Evolutionary conservation across 2,113 vertebrate genomes (phyloP).

Genomic region (Hemichromis elongatus): DNA sequence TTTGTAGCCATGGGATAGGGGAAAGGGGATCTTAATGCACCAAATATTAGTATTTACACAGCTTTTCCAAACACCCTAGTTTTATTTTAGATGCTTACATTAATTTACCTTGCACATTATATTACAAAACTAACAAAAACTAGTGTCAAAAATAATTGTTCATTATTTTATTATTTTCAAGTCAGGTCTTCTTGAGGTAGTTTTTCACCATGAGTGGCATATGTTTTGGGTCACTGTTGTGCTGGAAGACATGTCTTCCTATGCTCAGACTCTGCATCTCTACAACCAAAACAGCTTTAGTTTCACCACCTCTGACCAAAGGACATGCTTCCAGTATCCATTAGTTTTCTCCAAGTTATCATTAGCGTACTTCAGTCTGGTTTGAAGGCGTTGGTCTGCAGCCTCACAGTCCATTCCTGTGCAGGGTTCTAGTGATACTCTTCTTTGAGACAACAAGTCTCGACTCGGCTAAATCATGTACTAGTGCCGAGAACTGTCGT

Average conservation of each 20-base stretch:
- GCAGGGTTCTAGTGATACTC: neutral
- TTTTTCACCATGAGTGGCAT: neutral
- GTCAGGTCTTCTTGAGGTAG: neutral
- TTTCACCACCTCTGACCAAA: neutral
- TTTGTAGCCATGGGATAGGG: neutral
- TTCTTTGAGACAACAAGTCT: neutral
- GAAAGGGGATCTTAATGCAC: neutral
- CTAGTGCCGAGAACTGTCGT: rapidly evolving
- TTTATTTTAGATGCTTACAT: neutral
- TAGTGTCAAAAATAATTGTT: neutral
- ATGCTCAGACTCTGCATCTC: neutral
- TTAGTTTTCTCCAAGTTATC: neutral
- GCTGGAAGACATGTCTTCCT: neutral
- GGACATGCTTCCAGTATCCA: neutral
- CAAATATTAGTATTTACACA: neutral
- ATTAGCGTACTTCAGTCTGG: neutral
- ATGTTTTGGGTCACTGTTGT: neutral
- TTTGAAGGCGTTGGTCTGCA: neutral
- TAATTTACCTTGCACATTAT: neutral
- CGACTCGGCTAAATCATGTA: neutral
- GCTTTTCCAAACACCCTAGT: neutral
- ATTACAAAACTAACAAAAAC: neutral
- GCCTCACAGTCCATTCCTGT: neutral
- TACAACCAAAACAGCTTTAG: neutral
- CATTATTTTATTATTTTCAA: neutral